Base-by-base conservation (phyloP, 2,797 vertebrate genomes). In the Sebastes steindachneri region DNA sequence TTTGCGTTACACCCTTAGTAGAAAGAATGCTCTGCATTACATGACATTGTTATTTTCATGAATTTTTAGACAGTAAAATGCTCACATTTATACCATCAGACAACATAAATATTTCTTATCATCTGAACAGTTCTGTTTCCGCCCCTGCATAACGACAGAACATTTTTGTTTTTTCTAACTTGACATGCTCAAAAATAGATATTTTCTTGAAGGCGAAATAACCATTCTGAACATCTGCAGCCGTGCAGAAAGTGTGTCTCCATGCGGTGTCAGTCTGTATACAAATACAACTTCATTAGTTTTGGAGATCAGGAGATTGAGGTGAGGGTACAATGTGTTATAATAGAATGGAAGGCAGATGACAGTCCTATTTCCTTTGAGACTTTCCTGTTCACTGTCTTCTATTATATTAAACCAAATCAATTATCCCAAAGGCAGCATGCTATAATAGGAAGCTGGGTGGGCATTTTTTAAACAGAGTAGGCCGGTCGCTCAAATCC, bases 261-360 rank as follows among this genome's bases (percentile, higher is more conserved):
- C 54, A 9, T 15, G 68, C 15, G 45, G 45, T 80, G 75, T 83
- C 85, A 65, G 88, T 48, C 76, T 77, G 68, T 80, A 89, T 89
- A 87, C 89, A 90, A 92, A 94, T 90, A 82, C 69, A 68, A 55
- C 90, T 93, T 95, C 86, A 94, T 92, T 91, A 89, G 82, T 83
- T 88, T 79, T 83, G 74, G 86, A 89, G 88, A 88, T 89, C 63
- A 77, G 75, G 79, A 91, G 85, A 91, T 66, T 59, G 86, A 88
- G 86, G 80, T 79, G 83, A 89, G 71, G 80, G 81, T 57, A 80
- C 85, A 64, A 58, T 60, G 72, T 88, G 88, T 90, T 86, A 60
- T 85, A 89, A 89, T 80, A 85, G 69, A 85, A 81, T 83, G 69
- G 72, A 65, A 87, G 75, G 73, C 84, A 87, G 77, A 91, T 86